These are phyloP conservation scores for Drosophila lacicola DNA, from an alignment of 2,888 invertebrate genomes.

Conservation along the genomic window DNA sequence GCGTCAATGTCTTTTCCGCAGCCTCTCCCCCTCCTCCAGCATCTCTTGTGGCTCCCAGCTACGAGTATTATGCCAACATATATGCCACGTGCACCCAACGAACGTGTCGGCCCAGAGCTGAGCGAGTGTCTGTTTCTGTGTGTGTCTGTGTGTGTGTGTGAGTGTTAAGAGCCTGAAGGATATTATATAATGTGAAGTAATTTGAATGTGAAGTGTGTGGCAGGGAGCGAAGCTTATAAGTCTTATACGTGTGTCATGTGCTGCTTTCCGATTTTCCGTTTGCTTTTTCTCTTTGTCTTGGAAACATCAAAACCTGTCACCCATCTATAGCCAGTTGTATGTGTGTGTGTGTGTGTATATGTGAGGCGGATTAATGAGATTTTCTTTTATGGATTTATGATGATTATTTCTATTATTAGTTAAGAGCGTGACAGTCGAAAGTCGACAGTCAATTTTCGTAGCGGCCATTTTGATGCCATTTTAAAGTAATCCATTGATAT, in stretches of 20 bases:
- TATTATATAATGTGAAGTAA: slow-evolving; percentile 80
- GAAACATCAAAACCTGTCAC: slow-evolving; percentile 58
- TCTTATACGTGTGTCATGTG: slow-evolving; percentile 57
- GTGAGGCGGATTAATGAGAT: slow-evolving; percentile 70
- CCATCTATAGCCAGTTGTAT: slow-evolving; percentile 13
- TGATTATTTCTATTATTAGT: slow-evolving; percentile 76
- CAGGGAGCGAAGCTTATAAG: slow-evolving; percentile 73
- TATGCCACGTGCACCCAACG: slow-evolving; percentile 54
- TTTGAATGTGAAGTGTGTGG: slow-evolving; percentile 80
- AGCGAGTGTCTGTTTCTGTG: slow-evolving; percentile 21
- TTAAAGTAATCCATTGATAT: slow-evolving; percentile 78
- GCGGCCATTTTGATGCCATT: slow-evolving; percentile 43
- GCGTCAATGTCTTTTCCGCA: slow-evolving; percentile 22
- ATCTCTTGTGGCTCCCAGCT: slow-evolving; percentile 24
- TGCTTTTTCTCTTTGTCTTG: slow-evolving; percentile 32
- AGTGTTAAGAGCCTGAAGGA: slow-evolving; percentile 69
- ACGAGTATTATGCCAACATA: slow-evolving; percentile 66
- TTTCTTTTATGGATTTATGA: slow-evolving; percentile 79
- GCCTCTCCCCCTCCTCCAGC: neutral
- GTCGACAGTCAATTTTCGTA: slow-evolving; percentile 28
- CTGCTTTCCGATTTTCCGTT: slow-evolving; percentile 49
- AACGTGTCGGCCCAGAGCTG: slow-evolving; percentile 48
- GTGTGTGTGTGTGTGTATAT: slow-evolving; percentile 7
- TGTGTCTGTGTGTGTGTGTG: slow-evolving; percentile 39
- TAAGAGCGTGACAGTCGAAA: slow-evolving; percentile 60